Evolutionary conservation across 1,140 invertebrate genomes (phyloP).

Genomic region (Pogonus chalceus): DNA sequence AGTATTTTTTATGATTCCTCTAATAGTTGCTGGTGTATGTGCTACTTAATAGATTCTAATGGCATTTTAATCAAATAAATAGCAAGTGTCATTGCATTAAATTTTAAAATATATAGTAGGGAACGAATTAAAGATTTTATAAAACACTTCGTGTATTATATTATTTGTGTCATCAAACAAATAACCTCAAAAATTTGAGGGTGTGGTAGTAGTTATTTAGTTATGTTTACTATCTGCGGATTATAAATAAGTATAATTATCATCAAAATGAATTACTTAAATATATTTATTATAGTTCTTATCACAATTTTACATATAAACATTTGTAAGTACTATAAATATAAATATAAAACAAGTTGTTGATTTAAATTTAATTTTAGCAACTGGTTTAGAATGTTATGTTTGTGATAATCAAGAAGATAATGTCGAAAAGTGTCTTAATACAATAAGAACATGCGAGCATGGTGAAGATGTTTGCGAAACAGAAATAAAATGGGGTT

Average conservation of each 20-base stretch:
- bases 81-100: too few relatives aligned
- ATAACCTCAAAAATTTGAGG: too few relatives aligned
- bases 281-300: background rate
- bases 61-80: too few relatives aligned
- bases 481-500: constrained; percentile 84
- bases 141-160: too few relatives aligned
- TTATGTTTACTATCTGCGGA: background rate
- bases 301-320: background rate
- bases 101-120: too few relatives aligned
- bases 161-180: too few relatives aligned
- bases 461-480: constrained; percentile 78
- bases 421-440: constrained; percentile 87
- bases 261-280: constrained; percentile 1
- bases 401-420: constrained; percentile 87
- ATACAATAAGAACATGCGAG: constrained; percentile 84
- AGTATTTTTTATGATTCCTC: too few relatives aligned
- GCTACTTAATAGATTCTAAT: too few relatives aligned
- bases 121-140: too few relatives aligned
- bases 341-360: background rate
- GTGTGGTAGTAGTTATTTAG: too few relatives aligned
- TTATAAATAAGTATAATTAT: background rate
- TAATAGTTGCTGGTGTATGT: too few relatives aligned
- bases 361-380: constrained; percentile 33
- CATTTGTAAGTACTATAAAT: background rate
- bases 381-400: constrained; percentile 78